A percentile compares a stretch with the other conserved stretches of the same genome.
These are phyloP conservation scores for Montipora efflorescens DNA, from an alignment of 64 coral and sea anemone genomes.

Conservation along the genomic window DNA sequence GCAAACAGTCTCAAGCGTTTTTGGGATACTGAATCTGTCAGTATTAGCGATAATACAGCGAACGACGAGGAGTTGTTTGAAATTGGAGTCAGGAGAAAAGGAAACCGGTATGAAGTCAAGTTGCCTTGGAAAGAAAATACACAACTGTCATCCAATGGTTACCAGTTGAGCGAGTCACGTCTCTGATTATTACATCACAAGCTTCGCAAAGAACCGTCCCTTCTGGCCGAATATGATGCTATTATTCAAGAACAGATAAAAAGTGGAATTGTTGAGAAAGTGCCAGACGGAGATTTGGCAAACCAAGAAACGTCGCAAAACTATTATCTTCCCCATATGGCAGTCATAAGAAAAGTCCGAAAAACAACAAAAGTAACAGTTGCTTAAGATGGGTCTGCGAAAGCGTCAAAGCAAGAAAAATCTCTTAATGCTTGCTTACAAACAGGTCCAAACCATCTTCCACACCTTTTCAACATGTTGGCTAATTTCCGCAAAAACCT, in stretches of 20 bases:
- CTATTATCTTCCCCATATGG: constrained; percentile 44
- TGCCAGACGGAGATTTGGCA: not conserved
- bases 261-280: constrained; percentile 6
- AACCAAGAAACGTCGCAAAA: not conserved
- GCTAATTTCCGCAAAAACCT: constrained; percentile 24
- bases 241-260: constrained; percentile 48
- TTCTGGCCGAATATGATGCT: constrained; percentile 12
- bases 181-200: not conserved
- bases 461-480: constrained; percentile 24
- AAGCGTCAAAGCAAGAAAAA: not conserved
- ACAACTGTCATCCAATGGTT: not conserved
- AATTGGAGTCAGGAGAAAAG: constrained; percentile 4
- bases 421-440: constrained; percentile 48
- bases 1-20: constrained; percentile 9
- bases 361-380: constrained; percentile 43
- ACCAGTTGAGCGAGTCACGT: not conserved
- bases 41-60: not conserved
- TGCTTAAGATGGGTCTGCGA: constrained; percentile 46
- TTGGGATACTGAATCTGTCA: constrained; percentile 32
- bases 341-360: constrained; percentile 21
- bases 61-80: constrained; percentile 1
- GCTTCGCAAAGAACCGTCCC: not conserved
- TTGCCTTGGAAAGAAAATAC: constrained; percentile 23
- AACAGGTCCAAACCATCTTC: constrained; percentile 4
- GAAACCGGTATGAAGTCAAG: constrained; percentile 7